Percentiles rank a stretch among this genome's conserved stretches.
Conservation (phyloP, 2,113 vertebrate genomes). For the Corynorhinus townsendii region DNA sequence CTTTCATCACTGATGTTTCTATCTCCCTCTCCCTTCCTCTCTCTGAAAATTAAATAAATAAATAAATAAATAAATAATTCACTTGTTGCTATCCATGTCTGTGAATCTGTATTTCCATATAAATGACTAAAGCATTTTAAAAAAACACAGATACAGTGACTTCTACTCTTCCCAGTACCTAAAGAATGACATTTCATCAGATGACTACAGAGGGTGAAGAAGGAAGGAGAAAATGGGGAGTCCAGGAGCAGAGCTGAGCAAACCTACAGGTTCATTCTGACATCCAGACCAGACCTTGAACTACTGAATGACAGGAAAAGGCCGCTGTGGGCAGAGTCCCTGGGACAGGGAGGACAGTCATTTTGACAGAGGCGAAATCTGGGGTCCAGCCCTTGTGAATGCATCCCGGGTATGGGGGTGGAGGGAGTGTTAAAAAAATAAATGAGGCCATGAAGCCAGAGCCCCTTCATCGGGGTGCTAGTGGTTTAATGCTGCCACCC, state of each 20-base stretch:
- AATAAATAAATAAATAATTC: too few relatives aligned
- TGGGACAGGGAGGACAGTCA: neutral
- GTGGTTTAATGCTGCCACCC: neutral
- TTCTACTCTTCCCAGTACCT: neutral
- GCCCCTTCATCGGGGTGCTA: accelerated
- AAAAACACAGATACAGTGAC: neutral
- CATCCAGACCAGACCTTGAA: neutral
- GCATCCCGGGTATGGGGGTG: neutral
- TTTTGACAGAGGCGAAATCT: neutral
- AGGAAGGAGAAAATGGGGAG: neutral
- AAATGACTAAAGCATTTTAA: neutral
- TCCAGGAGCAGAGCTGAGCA: neutral
- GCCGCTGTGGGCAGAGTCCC: neutral
- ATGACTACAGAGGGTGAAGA: neutral
- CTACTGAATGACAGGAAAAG: neutral
- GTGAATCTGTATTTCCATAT: neutral
- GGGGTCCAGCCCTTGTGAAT: neutral
- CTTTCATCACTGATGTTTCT: too few relatives aligned
- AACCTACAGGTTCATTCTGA: neutral
- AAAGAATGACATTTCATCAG: neutral
- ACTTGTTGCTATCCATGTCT: neutral
- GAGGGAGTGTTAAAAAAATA: neutral
- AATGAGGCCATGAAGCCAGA: neutral
- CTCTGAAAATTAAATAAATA: too few relatives aligned
- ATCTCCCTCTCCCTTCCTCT: too few relatives aligned